Conservation (phyloP, 2,113 vertebrate species). For the Ascaphus truei region DNA sequence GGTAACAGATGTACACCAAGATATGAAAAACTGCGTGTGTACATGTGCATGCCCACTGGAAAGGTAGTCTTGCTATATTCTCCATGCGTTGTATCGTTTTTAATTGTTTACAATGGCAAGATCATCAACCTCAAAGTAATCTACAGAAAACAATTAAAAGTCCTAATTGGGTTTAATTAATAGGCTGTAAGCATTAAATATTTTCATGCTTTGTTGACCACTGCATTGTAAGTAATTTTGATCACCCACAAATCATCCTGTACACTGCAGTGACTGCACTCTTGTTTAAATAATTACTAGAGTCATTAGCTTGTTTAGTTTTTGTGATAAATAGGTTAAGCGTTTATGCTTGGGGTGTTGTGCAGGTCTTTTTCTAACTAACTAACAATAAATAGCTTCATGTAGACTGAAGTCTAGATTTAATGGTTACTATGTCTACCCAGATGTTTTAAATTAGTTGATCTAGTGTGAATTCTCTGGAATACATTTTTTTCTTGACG, state of each 20-base stretch:
- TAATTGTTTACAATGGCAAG: neutral
- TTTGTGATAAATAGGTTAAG: slow-evolving; percentile 18
- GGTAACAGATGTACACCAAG: neutral
- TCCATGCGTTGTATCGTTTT: neutral
- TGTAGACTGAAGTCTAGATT: too few species aligned
- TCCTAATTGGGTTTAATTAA: slow-evolving; percentile 24
- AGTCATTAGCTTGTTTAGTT: slow-evolving; percentile 19
- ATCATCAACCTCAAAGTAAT: slow-evolving; percentile 1
- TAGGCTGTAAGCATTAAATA: slow-evolving; percentile 29
- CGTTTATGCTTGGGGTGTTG: neutral
- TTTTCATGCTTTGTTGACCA: slow-evolving; percentile 14
- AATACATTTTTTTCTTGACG: too few species aligned
- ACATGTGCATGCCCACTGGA: neutral
- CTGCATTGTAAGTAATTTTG: slow-evolving; percentile 9
- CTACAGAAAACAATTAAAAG: slow-evolving; percentile 2
- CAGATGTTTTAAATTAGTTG: too few species aligned
- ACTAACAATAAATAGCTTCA: neutral
- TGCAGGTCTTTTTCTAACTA: neutral
- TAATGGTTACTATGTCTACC: too few species aligned
- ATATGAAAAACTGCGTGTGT: too few species aligned
- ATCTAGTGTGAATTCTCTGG: too few species aligned
- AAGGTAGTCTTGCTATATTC: neutral
- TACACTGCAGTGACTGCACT: neutral
- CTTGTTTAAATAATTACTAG: slow-evolving; percentile 3
- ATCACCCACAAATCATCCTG: slow-evolving; percentile 14